Base-by-base conservation (phyloP, 2,888 invertebrate species). In the Standfussiana lucernea region DNA sequence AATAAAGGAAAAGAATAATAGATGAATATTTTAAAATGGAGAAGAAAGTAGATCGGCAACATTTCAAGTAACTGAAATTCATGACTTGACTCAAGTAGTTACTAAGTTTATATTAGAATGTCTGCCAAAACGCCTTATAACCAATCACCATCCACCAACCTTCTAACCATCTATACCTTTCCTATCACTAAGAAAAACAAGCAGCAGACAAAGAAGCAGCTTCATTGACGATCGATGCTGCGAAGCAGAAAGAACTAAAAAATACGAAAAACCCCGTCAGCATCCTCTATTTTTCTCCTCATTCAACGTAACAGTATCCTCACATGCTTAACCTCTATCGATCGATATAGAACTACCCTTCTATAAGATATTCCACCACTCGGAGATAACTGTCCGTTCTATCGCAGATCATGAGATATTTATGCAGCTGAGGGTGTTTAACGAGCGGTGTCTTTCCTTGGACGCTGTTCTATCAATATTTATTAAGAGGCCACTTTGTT, bases 391-490 rank as follows among this genome's bases (percentile, higher is more conserved):
- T 80, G 87, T 69, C 81, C 85, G 75, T 79, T 86, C 77, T 77
- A 83, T 83, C 79, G 79, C 74, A 80, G 76, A 86, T 85, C 85
- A 89, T 89, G 83, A 79, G 70, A 84, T 89, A 89, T 88, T 89
- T 88, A 89, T 89, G 86, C 82, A 78, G 76, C 76, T 64, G 78
- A 32, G 79, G 77, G 82, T 80, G 86, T 80, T 81, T 80, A 87
- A 86, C 80, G 80, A 83, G 84, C 88, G 79, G 74, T 86, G 75
- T 76, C 84, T 68, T 71, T 79, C 62, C 69, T 67, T 45, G 79
- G 72, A 73, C 79, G 70, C 56, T 61, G 72, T 72, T 77, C 79
- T 85, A 90, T 91, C 89, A 90, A 89, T 91, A 91, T 91, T 90
- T 90, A 91, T 90, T 76, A 86, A 86, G 80, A 84, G 80, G 65